A percentile compares a stretch with the other conserved stretches of the same genome.
Conservation (phyloP, 2,888 invertebrate genomes). For the Anthophora plumipes region DNA sequence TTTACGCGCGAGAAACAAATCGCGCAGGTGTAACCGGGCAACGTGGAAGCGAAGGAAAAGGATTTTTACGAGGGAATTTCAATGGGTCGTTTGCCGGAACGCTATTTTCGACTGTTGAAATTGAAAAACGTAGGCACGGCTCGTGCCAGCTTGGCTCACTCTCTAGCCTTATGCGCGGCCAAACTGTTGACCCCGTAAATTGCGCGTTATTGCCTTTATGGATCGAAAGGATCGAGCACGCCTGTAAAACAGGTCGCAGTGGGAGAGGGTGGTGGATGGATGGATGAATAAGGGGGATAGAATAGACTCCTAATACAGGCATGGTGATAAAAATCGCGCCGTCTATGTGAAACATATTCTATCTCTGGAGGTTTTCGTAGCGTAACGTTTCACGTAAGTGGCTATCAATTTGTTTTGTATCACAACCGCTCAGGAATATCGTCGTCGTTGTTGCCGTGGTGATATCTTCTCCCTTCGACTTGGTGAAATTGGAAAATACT, state of each 20-base stretch:
- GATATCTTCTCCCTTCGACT: not conserved
- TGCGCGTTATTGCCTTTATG: constrained; percentile 75
- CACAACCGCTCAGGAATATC: constrained; percentile 46
- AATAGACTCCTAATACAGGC: constrained; percentile 62
- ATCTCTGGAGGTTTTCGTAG: constrained; percentile 3
- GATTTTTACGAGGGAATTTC: constrained; percentile 55
- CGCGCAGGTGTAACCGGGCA: not conserved
- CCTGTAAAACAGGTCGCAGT: not conserved
- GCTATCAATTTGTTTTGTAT: constrained; percentile 61
- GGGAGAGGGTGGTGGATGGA: not conserved
- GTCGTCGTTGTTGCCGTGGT: constrained; percentile 5
- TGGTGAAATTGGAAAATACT: constrained; percentile 42
- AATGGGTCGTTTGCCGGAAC: constrained; percentile 45
- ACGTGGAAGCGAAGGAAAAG: constrained; percentile 9
- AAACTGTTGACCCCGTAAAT: constrained; percentile 75
- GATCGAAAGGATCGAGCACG: constrained; percentile 48
- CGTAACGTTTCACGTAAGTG: constrained; percentile 46
- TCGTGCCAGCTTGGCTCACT: constrained; percentile 68
- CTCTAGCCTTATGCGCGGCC: constrained; percentile 61
- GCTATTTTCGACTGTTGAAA: constrained; percentile 55
- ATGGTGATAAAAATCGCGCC: constrained; percentile 72
- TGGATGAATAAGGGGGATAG: too few species aligned
- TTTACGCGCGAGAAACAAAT: constrained; percentile 9
- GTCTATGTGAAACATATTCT: constrained; percentile 67
- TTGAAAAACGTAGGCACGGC: constrained; percentile 60